Evolutionary conservation across 2,888 invertebrate genomes (phyloP), one percentile per base, ranked within the genome.

Genomic region (Drosophila flavopinicola): DNA sequence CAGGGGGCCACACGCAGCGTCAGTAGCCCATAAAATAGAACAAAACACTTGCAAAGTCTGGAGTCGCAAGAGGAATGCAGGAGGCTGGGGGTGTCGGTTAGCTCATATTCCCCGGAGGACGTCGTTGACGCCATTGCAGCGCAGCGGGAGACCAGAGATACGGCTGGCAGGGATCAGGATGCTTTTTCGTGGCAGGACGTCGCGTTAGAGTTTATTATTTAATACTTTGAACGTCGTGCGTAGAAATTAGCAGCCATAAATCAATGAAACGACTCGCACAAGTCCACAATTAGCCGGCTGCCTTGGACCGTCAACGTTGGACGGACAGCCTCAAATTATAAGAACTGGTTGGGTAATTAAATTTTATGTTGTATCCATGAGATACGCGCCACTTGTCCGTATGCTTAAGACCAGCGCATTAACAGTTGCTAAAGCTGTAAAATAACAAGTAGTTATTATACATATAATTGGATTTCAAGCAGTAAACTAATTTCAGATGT

Each of bases 191-290:
- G 60, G 75, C 64, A 71, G 71, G 63, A 60, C 63, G 60, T 60
- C 67, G 67, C 67, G 73, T 73, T 78, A 59, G 80, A 84, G 80
- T 80, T 82, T 83, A 78, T 82, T 82, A 80, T 80, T 80, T 83
- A 79, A 80, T 83, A 79, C 80, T 80, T 79, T 79, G 60, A 78
- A 66, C 80, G 75, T 74, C 80, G 74, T 79, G 83, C 76, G 80
- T 82, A 66, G 75, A 83, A 83, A 83, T 83, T 79, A 84, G 79
- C 69, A 71, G 78, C 65, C 84, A 83, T 83, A 83, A 83, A 83
- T 83, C 83, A 83, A 84, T 82, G 82, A 74, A 83, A 83, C 76
- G 85, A 82, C 85, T 78, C 56, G 58, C 75, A 68, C 82, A 84
- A 84, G 85, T 78, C 84, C 65, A 78, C 82, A 83, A 83, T 83